A percentile compares a stretch with the other conserved stretches of the same genome.
These are phyloP conservation scores for Schrankia costaestrigalis DNA, from an alignment of 2,888 invertebrate genomes.

Conservation along the genomic window DNA sequence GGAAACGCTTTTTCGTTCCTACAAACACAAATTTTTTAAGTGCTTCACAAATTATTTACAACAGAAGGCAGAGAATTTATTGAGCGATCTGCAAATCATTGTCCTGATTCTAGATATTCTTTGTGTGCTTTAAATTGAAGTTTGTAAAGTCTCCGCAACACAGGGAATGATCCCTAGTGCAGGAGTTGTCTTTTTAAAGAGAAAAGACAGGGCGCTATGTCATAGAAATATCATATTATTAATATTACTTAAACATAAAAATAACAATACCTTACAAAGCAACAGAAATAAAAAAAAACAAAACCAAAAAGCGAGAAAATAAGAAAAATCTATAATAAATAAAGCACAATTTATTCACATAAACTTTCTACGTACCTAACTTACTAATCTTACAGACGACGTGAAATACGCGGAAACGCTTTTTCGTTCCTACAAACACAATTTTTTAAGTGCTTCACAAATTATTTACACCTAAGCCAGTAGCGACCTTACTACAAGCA, in stretches of 20 bases:
- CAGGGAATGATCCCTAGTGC: too few relatives aligned
- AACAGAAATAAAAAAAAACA: not conserved
- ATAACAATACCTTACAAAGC: not conserved
- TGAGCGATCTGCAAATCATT: too few relatives aligned
- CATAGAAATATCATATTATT: too few relatives aligned
- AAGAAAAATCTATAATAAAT: too few relatives aligned
- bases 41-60: constrained; percentile 39
- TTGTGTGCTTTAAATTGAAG: too few relatives aligned
- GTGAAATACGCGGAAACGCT: constrained; percentile 22
- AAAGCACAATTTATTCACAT: not conserved
- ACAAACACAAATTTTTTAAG: constrained; percentile 35
- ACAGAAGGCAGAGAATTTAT: too few relatives aligned
- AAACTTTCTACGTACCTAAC: constrained; percentile 7
- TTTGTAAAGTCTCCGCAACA: too few relatives aligned
- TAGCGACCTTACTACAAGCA: constrained; percentile 30
- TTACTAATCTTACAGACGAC: constrained; percentile 24
- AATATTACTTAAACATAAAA: not conserved
- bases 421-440: constrained; percentile 26
- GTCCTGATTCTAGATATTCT: too few relatives aligned
- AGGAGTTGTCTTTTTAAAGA: too few relatives aligned
- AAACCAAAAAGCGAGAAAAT: too few relatives aligned
- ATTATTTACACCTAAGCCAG: constrained; percentile 39
- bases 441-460: constrained; percentile 38
- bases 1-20: constrained; percentile 24
- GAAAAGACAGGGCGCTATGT: too few relatives aligned